Base-by-base conservation (phyloP, 2,113 vertebrate species). In the Carassius gibelio region DNA sequence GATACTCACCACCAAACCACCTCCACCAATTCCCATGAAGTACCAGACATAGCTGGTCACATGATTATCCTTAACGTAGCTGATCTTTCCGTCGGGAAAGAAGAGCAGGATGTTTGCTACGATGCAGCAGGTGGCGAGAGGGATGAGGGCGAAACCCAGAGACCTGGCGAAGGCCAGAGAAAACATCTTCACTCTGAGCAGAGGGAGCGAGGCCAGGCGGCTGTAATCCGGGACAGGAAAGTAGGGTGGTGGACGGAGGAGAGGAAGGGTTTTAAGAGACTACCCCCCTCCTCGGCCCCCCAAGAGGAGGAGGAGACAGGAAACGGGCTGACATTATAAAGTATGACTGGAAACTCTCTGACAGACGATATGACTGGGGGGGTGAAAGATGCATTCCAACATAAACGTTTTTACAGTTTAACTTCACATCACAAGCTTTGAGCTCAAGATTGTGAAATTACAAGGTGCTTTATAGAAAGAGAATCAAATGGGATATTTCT, bases 1-100 rank as follows among this genome's bases (percentile, higher is more conserved):
- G 11, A 38, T 78, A 96, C 97, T 98, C 89, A 99, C 98, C 95
- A 97, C 80, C 34, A 97, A 8, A 48, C 98, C 97, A 11, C 96
- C 98, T 75, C 97, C 98, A 85, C 92, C 89, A 61, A 98, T 95
- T 71, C 97, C 98, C 15, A 96, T 94, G 84, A 97, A 96, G 89
- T 92, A 97, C 92, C 94, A 96, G 86, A 96, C 95, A 0, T 94
- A 98, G 23, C 30, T 92, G 85, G 94, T 89, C 74, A 99, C 93
- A 0, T 88, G 93, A 62, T 91, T 11, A 2, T 96, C 88, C 9
- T 93, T 85, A 52, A 95, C 90, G 57, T 93, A 96, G 75, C 74
- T 91, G 36, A 91, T 90, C 81, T 95, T 92, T 0, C 96, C 96
- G 85, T 97, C 95, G 0, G 98, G 98, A 88, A 99, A 99, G 86